Base-by-base conservation (phyloP, 2,113 vertebrate species). In the Gambusia holbrooki region DNA sequence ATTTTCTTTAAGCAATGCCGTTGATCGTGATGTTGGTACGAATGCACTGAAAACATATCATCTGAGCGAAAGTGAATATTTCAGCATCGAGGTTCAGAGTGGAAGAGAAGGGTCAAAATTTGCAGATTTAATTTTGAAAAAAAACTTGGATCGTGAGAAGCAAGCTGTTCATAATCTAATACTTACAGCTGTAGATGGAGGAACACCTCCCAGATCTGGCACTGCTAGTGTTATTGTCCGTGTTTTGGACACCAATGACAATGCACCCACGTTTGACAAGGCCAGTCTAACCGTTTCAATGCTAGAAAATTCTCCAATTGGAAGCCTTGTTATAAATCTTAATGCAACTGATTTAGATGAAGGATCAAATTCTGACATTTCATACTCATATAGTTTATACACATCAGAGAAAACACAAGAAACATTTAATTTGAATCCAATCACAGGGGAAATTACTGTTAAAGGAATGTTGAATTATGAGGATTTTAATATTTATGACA, bases 401-500 rank as follows among this genome's bases (percentile, higher is more conserved):
- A 74, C 72, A 65, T 66, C 72, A 13, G 72, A 74, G 11, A 74
- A 74, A 66, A 66, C 72, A 1, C 72, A 74, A 12, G 72, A 74
- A 94, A 71, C 92, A 14, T 96, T 96, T 82, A 60, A 74, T 27
- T 74, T 96, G 22, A 92, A 95, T 74, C 74, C 93, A 42, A 37
- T 7, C 6, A 93, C 80, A 28, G 95, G 96, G 19, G 93, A 94
- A 75, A 93, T 96, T 62, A 95, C 62, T 0, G 90, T 94, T 0
- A 94, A 87, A 7, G 79, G 69, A 7, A 63, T 84, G 33, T 66
- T 96, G 30, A 94, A 96, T 75, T 96, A 93, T 79, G 95, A 96
- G 45, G 84, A 90, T 29, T 89, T 87, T 27, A 82, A 2, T 45
- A 84, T 90, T 40, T 94, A 93, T 87, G 92, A 94, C 1, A 89